These are phyloP conservation scores for Linurgus olivaceus DNA, from an alignment of 2,797 vertebrate species.

Conservation along the genomic window DNA sequence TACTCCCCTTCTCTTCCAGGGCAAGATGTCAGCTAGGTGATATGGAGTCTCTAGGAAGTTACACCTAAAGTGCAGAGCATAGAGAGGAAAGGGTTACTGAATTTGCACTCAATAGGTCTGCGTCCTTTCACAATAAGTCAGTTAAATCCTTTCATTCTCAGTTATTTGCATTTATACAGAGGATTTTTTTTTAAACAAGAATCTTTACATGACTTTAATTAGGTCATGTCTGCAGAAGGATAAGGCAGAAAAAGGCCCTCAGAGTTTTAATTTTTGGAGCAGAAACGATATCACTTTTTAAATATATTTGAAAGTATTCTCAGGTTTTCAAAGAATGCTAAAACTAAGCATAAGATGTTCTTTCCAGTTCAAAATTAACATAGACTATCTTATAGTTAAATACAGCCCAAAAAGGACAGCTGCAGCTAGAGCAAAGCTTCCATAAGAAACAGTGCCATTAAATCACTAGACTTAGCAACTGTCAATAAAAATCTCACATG, in stretches of 20 bases:
- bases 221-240: constrained; percentile 11
- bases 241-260: neutral
- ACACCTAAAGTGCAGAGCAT: neutral
- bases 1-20: neutral
- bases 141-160: constrained; percentile 40
- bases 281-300: neutral
- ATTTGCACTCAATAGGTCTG: neutral
- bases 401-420: neutral
- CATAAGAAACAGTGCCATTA: neutral
- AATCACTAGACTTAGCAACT: neutral
- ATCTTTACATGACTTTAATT: constrained; percentile 46
- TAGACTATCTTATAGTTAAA: neutral
- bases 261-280: neutral
- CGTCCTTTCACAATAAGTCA: constrained; percentile 3
- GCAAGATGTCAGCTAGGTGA: neutral
- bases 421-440: neutral
- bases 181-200: neutral
- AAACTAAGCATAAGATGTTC: neutral
- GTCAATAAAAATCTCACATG: neutral
- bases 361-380: neutral
- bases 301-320: neutral
- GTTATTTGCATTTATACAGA: constrained; percentile 18
- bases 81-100: constrained; percentile 22
- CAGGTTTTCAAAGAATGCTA: neutral
- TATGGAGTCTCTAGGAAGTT: neutral